Base-by-base conservation (phyloP, 2,797 vertebrate species). In the Crocodylus rhombifer region DNA sequence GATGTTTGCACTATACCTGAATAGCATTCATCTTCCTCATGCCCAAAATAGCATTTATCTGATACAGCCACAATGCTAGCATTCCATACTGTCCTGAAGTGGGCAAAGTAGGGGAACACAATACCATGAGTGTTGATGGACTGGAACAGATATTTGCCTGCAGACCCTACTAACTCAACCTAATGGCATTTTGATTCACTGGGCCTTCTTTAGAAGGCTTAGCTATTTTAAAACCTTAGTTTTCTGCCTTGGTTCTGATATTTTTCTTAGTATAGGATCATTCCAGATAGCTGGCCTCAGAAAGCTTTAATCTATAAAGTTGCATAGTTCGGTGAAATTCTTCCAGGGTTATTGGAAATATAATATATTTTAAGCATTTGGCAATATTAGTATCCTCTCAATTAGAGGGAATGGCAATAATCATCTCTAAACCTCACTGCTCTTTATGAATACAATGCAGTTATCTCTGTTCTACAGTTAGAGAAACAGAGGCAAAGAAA, bases 51-150 rank as follows among this genome's bases (percentile, higher is more conserved):
- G 56, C 61, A 76, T 18, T 89, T 91, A 76, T 2, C 77, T 85
- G 65, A 62, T 65, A 15, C 36, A 93, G 81, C 69, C 58, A 33
- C 6, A 77, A n/a, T 20, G 15, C 83, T 93, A 33, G 2, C 1
- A 30, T 88, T 91, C 90, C 82, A 69, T 15, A 85, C 90, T 91
- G 67, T 64, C 84, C 30, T 86, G 17, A 78, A 69, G 63, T 28
- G 64, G 69, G 42, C 23, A 5, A n/a, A 26, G 63, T 56, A 87
- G 51, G 86, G 64, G 56, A 94, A 60, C 2, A 1, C 71, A 71
- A 76, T 14, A 21, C 42, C 5, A 4, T 28, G 23, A 80, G 73
- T 4, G 3, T 23, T 80, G 73, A 16, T 21, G 55, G 5, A 77
- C 33, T 23, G 25, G 14, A 0, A 0, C 65, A 25, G 64, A 77